phyloP scores from a whole-genome alignment of 2,797 vertebrate genomes.

The Sebastes miniatus region DNA sequence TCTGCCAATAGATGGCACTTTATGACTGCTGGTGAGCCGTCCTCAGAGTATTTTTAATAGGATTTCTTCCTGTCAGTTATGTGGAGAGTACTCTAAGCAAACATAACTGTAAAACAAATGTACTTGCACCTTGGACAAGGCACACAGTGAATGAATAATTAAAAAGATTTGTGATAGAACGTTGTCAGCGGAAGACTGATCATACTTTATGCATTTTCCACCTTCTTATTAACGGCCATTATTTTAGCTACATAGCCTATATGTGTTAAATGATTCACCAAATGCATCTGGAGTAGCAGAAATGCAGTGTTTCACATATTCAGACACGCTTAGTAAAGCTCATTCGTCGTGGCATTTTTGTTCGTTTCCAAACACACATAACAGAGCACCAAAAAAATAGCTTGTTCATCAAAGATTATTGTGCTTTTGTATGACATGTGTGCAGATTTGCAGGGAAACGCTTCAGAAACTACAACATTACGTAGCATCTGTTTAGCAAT shows the following conservation, averaged over 20 bases:
- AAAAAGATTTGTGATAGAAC: neutral
- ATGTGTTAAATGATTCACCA: neutral
- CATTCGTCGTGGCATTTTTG: neutral
- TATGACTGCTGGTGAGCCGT: slow-evolving; percentile 68
- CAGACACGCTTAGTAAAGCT: neutral
- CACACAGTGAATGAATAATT: slow-evolving; percentile 33
- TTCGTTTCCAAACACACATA: neutral
- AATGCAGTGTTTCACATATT: neutral
- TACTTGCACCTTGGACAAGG: slow-evolving; percentile 10
- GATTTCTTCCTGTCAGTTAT: slow-evolving; percentile 38
- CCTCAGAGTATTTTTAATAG: slow-evolving; percentile 17
- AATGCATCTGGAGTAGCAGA: neutral
- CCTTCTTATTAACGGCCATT: neutral
- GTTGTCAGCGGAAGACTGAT: neutral
- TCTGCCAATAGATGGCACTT: slow-evolving; percentile 83
- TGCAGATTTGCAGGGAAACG: slow-evolving; percentile 24
- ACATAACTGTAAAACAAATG: slow-evolving; percentile 51
- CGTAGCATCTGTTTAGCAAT: slow-evolving; percentile 53
- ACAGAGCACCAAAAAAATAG: neutral
- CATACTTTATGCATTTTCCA: neutral
- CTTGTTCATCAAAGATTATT: slow-evolving; percentile 17
- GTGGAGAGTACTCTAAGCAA: slow-evolving; percentile 44
- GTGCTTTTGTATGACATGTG: slow-evolving; percentile 22
- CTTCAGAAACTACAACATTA: slow-evolving; percentile 35
- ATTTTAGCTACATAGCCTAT: neutral